phyloP scores from a whole-genome alignment of 1,140 invertebrate species.

The Arion vulgaris region DNA sequence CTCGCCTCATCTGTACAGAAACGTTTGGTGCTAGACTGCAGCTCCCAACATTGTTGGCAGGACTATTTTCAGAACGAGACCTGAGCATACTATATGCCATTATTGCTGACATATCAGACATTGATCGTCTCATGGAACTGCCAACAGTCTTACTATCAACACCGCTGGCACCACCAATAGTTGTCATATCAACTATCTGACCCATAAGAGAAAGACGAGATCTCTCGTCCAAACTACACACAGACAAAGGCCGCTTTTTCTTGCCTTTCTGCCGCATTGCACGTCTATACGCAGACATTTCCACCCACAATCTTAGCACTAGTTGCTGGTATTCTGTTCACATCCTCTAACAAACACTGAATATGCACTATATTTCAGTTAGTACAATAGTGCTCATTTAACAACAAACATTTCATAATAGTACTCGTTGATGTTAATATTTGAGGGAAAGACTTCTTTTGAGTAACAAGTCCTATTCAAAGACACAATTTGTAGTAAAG shows the following conservation, averaged over 20 bases:
- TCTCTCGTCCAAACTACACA: constrained; percentile 24
- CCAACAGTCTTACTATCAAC: background rate
- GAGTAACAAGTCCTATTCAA: too few species aligned
- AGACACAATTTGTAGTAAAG: too few species aligned
- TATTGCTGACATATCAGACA: constrained; percentile 10
- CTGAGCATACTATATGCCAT: background rate
- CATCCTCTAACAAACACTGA: background rate
- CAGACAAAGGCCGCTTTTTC: constrained; percentile 29
- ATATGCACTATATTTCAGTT: background rate
- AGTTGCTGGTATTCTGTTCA: background rate
- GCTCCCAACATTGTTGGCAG: background rate
- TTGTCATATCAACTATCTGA: constrained; percentile 30
- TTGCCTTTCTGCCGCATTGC: constrained; percentile 27
- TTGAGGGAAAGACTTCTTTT: too few species aligned
- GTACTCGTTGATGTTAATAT: too few species aligned
- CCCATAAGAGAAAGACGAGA: constrained; percentile 20
- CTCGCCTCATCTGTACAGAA: background rate
- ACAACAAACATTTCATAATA: too few species aligned
- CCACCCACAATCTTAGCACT: background rate
- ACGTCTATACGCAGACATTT: constrained; percentile 28
- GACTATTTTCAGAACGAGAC: background rate
- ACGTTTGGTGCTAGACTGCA: background rate
- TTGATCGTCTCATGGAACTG: background rate
- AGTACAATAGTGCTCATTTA: too few species aligned
- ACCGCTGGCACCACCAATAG: background rate